Percentiles rank a stretch among this genome's conserved stretches.
These are phyloP conservation scores for Melanostoma mellinum DNA, from an alignment of 2,888 invertebrate species.

Conservation along the genomic window DNA sequence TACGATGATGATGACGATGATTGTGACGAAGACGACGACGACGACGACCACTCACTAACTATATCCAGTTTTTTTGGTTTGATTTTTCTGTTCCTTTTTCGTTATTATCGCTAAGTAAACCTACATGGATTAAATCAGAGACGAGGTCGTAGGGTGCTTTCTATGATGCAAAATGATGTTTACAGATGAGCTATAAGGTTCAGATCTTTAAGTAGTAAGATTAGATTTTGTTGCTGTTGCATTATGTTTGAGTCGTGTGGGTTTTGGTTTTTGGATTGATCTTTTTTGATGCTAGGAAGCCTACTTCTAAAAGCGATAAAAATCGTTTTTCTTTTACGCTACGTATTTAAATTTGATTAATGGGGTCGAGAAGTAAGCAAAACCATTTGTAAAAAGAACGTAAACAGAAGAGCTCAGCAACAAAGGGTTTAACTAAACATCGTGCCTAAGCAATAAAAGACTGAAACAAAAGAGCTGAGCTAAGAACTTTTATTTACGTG, in stretches of 20 bases:
- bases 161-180: conserved; percentile 27
- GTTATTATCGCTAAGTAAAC: conserved; percentile 57
- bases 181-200: background rate
- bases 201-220: background rate
- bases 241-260: conserved; percentile 36
- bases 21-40: conserved; percentile 32
- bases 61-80: conserved; percentile 47
- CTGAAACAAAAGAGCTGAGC: background rate
- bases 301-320: no score
- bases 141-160: conserved; percentile 40
- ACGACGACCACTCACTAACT: conserved; percentile 58
- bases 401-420: no score
- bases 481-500: background rate
- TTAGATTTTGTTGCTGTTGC: conserved; percentile 35
- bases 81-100: conserved; percentile 5
- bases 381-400: no score
- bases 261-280: conserved; percentile 9
- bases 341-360: no score
- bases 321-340: no score
- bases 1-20: conserved; percentile 38
- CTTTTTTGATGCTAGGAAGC: no score
- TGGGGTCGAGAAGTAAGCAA: no score
- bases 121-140: conserved; percentile 52
- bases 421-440: no score
- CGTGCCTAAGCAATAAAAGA: no score